Percentiles rank a stretch among this genome's conserved stretches.
Conservation (phyloP, 23 tunicate genomes). For the Pegea sp. region DNA sequence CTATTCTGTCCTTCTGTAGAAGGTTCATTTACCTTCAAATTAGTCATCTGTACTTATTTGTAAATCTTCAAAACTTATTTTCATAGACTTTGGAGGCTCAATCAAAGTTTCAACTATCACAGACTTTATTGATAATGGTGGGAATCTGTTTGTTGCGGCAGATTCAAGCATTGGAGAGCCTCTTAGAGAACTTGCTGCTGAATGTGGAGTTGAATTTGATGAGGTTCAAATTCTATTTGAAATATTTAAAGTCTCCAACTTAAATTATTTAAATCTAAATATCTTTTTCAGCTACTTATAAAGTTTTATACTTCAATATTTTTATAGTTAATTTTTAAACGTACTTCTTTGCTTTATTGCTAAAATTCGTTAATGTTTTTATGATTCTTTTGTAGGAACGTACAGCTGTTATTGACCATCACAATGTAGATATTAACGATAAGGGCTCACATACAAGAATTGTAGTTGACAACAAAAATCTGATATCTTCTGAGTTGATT, state of each 20-base stretch:
- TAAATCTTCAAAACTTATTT: too few relatives aligned
- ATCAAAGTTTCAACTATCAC: slow-evolving; percentile 83
- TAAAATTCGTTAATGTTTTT: too few relatives aligned
- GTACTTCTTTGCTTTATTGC: too few relatives aligned
- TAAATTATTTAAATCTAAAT: too few relatives aligned
- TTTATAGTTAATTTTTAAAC: too few relatives aligned
- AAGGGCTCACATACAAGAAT: slow-evolving; percentile 85
- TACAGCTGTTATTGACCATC: slow-evolving; percentile 87
- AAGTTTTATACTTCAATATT: too few relatives aligned
- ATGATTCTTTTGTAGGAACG: slow-evolving; percentile 30
- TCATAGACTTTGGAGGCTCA: slow-evolving; percentile 81
- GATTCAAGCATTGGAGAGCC: slow-evolving; percentile 93
- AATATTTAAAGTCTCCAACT: too few relatives aligned
- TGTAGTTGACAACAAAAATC: slow-evolving; percentile 27
- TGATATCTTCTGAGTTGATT: slow-evolving; percentile 61
- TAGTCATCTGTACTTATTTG: too few relatives aligned
- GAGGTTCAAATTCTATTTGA: too few relatives aligned
- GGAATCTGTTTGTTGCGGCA: slow-evolving; percentile 88
- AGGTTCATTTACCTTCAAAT: slow-evolving; percentile 13
- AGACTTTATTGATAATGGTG: slow-evolving; percentile 89
- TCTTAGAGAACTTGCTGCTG: slow-evolving; percentile 83
- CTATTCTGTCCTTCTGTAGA: slow-evolving; percentile 96
- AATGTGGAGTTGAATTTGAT: slow-evolving; percentile 97
- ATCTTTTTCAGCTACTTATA: too few relatives aligned
- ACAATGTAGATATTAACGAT: slow-evolving; percentile 60